Base-by-base conservation (phyloP, 2,113 vertebrate species). In the Thermophis baileyi region DNA sequence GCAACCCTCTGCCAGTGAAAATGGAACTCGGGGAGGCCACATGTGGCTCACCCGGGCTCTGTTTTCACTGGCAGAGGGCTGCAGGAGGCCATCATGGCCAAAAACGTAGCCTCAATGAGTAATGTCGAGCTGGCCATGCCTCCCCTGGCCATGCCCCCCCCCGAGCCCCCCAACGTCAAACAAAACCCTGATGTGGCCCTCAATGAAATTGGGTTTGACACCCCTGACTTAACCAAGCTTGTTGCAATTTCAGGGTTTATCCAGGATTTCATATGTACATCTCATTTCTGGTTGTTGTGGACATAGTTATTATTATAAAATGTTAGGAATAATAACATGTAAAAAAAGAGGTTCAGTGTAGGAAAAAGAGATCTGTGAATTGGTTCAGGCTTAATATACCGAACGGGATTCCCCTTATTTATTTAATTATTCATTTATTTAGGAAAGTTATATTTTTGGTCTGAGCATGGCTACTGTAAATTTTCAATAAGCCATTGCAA, bases 121-220 rank as follows among this genome's bases (percentile, higher is more conserved):
- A 57, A 57, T 1, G 6, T 24, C 22, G 3, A 25, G 22, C 55
- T 55, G 7, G 22, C 55, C 24, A 25, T 8, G 24, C 0, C 55
- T 5, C 7, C 8, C 24, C 8, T 3, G 55, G 24, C 2, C 8
- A 25, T 5, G 6, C 5, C 53, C 20, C 0, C 51, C 18, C n/a
- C n/a, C n/a, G n/a, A n/a, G n/a, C n/a, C n/a, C 6, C 20, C 22
- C 0, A 0, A 55, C 1, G 0, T 22, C 54, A 55, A 6, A 7
- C 6, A 24, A 2, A 7, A 55, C 54, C 22, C 24, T 57, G 0
- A 27, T 27, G 55, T 57, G 24, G 7, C 24, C 55, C 24, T 57
- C 24, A 57, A 27, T 25, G 8, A 57, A 57, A 57, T 57, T 0
- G 8, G 27, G 22, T 57, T 27, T 57, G 55, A 27, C 24, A 57